Evolutionary conservation across 2,888 invertebrate genomes (phyloP).

Genomic region (Apocheima hispidaria): DNA sequence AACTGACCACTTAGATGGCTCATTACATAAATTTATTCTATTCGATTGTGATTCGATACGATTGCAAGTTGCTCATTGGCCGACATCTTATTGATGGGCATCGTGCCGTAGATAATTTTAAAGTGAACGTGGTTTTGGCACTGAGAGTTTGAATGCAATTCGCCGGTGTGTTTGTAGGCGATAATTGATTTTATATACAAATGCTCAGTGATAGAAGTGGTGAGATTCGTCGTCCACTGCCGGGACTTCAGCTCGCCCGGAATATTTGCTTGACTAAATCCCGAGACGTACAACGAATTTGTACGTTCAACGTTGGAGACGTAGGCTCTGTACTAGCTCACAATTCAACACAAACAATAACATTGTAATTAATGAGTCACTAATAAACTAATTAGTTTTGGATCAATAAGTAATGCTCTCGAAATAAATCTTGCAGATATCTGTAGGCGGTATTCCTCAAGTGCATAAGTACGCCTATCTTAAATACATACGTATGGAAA

Average conservation of each 20-base stretch:
- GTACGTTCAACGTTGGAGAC: too few species aligned
- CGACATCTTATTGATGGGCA: conserved; percentile 65
- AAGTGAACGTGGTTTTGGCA: conserved; percentile 46
- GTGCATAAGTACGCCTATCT: background rate
- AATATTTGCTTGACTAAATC: conserved; percentile 76
- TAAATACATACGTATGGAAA: background rate
- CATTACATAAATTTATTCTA: conserved; percentile 78
- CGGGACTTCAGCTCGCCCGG: conserved; percentile 54
- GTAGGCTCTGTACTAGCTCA: conserved; percentile 64
- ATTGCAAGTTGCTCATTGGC: conserved; percentile 68
- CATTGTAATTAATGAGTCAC: conserved; percentile 72
- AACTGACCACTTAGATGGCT: conserved; percentile 73
- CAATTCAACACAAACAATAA: conserved; percentile 67
- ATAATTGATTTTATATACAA: conserved; percentile 62
- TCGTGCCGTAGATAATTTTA: conserved; percentile 58
- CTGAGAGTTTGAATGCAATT: conserved; percentile 27
- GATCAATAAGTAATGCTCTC: conserved; percentile 61
- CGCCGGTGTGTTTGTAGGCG: conserved; percentile 44
- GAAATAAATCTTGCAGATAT: conserved; percentile 58
- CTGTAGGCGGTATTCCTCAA: conserved; percentile 35
- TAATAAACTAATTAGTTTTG: conserved; percentile 71
- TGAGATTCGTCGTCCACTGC: conserved; percentile 56
- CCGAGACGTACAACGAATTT: too few species aligned
- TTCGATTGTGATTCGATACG: conserved; percentile 77
- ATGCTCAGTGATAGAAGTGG: conserved; percentile 65